Conservation (phyloP, 2,888 invertebrate genomes). For the Xanthia icteritia region DNA sequence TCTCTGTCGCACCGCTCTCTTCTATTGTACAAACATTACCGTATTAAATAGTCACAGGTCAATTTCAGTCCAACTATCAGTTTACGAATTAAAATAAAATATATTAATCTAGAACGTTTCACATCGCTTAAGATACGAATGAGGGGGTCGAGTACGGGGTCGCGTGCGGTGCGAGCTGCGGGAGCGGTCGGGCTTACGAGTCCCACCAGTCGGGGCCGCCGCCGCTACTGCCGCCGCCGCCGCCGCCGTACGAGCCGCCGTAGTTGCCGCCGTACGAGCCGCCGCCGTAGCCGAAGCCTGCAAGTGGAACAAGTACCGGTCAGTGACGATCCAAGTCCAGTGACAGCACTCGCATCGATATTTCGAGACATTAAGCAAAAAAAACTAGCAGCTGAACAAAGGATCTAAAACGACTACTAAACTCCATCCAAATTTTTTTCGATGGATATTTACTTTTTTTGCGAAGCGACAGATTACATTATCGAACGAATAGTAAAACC, state of each 20-base stretch:
- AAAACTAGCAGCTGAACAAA: background rate
- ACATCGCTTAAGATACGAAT: slow-evolving; percentile 73
- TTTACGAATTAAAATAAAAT: slow-evolving; percentile 76
- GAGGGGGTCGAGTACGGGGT: slow-evolving; percentile 63
- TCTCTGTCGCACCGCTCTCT: slow-evolving; percentile 77
- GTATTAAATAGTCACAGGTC: slow-evolving; percentile 80
- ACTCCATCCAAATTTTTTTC: background rate
- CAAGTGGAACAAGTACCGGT: background rate
- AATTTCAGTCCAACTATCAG: slow-evolving; percentile 84
- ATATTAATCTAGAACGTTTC: slow-evolving; percentile 73
- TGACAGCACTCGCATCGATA: background rate
- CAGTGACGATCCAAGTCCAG: background rate
- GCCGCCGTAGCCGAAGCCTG: slow-evolving; percentile 85
- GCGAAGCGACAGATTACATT: background rate
- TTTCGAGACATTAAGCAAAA: background rate
- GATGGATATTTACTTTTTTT: background rate
- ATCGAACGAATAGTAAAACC: background rate
- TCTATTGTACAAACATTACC: slow-evolving; percentile 74
- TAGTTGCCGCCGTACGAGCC: slow-evolving; percentile 87
- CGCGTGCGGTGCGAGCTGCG: slow-evolving; percentile 67
- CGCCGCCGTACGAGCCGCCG: slow-evolving; percentile 87
- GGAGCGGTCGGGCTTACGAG: slow-evolving; percentile 77
- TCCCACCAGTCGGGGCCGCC: slow-evolving; percentile 89
- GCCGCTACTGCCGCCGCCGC: slow-evolving; percentile 86
- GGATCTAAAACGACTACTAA: background rate